Evolutionary conservation across 2,888 invertebrate species (phyloP), one percentile per base, ranked within the genome.

Genomic region (Cecidostiba fungosa): DNA sequence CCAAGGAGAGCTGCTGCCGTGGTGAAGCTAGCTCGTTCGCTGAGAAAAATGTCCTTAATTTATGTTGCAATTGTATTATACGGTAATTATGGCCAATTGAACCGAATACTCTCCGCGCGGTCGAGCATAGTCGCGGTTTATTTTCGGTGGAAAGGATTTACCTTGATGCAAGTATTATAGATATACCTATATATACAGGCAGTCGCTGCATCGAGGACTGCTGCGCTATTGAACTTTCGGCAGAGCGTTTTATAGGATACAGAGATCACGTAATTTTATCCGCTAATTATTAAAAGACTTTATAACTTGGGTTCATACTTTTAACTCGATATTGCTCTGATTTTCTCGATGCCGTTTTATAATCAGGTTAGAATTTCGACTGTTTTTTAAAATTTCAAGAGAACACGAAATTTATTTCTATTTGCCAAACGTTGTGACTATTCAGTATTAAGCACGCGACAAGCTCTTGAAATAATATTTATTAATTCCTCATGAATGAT

Each of bases 21-120:
- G 1, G 32, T 8, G 47, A 3, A 50, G 36, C 59, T 43, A 77
- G 74, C 23, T 23, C 66, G 39, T 23, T 43, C 70, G 59, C 74
- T 23, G 82, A 82, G 85, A 81, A 81, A 85, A 87, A 87, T 84
- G 76, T 76, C 85, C 84, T 85, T 87, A 87, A 87, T 85, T 87
- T 87, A 85, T 85, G 82, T 79, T 70, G 78, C 84, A 39, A 84
- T 87, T 85, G 84, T 81, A 84, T 87, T 85, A 84, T 85, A 69
- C 76, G 83, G 78, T 84, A 85, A 85, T 85, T 85, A 85, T 87
- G 78, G 78, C 72, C 84, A 85, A 87, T 85, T 85, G 87, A 84
- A 77, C 59, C 47, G 36, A 74, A 78, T 79, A 70, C 8, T 14
- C 32, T 26, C 29, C 23, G 39, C 16, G 59, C 1, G 3, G 10